Base-by-base conservation (phyloP, 2,888 invertebrate genomes). In the Callosobruchus maculatus region DNA sequence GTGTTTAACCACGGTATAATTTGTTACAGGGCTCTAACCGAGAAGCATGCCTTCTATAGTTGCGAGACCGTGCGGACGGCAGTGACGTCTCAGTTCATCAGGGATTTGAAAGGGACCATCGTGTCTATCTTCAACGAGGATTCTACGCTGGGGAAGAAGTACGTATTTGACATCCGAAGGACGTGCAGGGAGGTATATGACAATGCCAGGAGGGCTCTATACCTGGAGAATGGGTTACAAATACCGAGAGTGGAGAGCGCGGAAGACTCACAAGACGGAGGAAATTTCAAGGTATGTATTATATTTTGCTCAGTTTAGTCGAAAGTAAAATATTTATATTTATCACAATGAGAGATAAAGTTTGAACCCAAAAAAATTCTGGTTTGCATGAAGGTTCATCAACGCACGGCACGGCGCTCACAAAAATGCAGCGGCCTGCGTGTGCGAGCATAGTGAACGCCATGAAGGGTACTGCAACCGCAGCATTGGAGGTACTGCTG, bases 131-230 rank as follows among this genome's bases (percentile, higher is more conserved):
- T 97, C 89, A 95, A 95, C 88, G 96, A 96, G 87, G 93, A 94
- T 82, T 94, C 95, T 70, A 93, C 94, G 9, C 87, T 95, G 71
- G 96, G 96, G 9, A 95, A 95, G 80, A 95, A 95, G 77, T 97
- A 96, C 88, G 95, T 96, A 79, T 97, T 97, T 87, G 96, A 97
- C 88, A 96, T 97, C 80, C 91, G 94, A 73, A 91, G 95, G 82
- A 97, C 97, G 68, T 95, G 95, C 81, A 91, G 95, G 79, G 96
- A 97, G 88, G 95, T 96, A 72, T 95, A 96, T 87, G 97, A 97
- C 88, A 93, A 95, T 83, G 95, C 95, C 0, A 89, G 95, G 0
- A 90, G 96, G 74, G 93, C 92, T 22, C 89, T 95, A 74, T 94
- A 87, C 76, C 85, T 84, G 76, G 86, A 86, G 75, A 84, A 82